These are phyloP conservation scores for Cephalopachus bancanus DNA, from an alignment of 2,797 vertebrate genomes.

Conservation along the genomic window DNA sequence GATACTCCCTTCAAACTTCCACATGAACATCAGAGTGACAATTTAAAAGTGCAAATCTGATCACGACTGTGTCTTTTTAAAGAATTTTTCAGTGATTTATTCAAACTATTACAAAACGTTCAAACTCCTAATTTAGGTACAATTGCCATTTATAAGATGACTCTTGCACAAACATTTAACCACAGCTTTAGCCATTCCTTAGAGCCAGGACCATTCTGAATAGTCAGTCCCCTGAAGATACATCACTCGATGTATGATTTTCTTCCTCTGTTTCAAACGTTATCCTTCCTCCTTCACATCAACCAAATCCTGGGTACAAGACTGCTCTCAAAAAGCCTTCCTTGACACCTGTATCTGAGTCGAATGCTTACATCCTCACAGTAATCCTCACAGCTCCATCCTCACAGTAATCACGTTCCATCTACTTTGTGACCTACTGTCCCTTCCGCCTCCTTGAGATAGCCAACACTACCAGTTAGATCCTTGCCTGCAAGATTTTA, in stretches of 20 bases:
- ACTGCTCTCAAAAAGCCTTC: not conserved
- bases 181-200: not conserved
- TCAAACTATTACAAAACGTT: not conserved
- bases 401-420: not conserved
- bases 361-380: not conserved
- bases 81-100: conserved; percentile 6
- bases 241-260: not conserved
- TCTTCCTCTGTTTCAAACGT: not conserved
- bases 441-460: not conserved
- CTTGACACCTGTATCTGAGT: not conserved
- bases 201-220: not conserved
- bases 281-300: not conserved
- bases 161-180: not conserved
- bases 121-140: not conserved
- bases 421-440: not conserved
- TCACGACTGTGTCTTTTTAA: not conserved
- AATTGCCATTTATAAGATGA: not conserved
- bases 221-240: not conserved
- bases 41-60: conserved; percentile 35
- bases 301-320: not conserved
- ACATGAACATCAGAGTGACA: not conserved
- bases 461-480: not conserved
- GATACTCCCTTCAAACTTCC: not conserved
- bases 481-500: not conserved
- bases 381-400: not conserved